Evolutionary conservation across 1,140 invertebrate species (phyloP), one percentile per base, ranked within the genome.

Genomic region (Matsumurasca onukii): DNA sequence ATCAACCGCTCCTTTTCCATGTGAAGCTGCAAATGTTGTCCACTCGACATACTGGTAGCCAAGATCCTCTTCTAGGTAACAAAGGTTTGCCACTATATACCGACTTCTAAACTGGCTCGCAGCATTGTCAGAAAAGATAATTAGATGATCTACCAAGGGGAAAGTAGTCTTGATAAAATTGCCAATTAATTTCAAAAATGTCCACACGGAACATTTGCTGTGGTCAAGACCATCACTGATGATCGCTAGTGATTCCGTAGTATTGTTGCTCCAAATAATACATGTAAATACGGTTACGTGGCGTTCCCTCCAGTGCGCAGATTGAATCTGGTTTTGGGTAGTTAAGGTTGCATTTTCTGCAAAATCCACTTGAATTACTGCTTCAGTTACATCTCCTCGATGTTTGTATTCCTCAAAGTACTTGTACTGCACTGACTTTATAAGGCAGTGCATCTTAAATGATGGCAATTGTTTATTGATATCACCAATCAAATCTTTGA

Each of bases 311-410:
- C 15, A 55, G 51, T 55, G 51, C 5, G 5, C 51, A 55, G 12
- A 13, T 22, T 55, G 15, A 9, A 55, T 55, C 20, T 55, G 51
- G 51, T 55, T 55, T 55, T 55, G 51, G 15, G 12, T 22, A 12
- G 51, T 55, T 55, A 55, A 55, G 5, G 51, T 55, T 55, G 51
- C 51, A 55, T 55, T 55, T 55, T 55, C 51, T 12, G 51, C 51
- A 55, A 55, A 55, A 55, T 55, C 51, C 20, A 55, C 51, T 22
- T 55, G 51, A 12, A 55, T 22, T 13, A 55, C 24, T 13, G 51
- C 51, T 20, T 55, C 24, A 12, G 51, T 12, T 45, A 9, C 34
- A 45, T 45, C 34, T 22, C 24, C 24, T 55, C 24, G 12, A 13
- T 55, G 5, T 55, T 55, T 55, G 51, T 13, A 5, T 5, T 20